Conservation (phyloP, 2,797 vertebrate species). For the Hemibagrus guttatus region DNA sequence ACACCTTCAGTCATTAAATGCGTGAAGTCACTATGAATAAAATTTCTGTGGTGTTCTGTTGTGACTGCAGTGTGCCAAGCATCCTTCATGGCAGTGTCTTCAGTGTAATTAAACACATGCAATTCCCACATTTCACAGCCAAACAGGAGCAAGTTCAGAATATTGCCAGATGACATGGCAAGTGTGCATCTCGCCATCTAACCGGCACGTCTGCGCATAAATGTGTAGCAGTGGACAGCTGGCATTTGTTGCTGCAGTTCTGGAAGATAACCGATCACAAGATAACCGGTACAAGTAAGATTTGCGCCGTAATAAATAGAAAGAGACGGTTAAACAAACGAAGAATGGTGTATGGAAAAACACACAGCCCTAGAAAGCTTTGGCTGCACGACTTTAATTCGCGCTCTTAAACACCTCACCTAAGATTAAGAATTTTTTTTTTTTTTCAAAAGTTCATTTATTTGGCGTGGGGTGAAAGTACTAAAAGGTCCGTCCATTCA, state of each 20-base stretch:
- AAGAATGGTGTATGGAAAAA: not conserved
- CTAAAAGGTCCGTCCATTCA: not conserved
- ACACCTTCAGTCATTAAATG: not conserved
- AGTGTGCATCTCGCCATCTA: not conserved
- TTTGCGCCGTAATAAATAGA: not conserved
- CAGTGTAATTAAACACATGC: not conserved
- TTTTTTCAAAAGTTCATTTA: not conserved
- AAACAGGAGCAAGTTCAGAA: not conserved
- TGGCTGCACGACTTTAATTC: not conserved
- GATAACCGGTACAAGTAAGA: not conserved
- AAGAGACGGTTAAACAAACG: not conserved
- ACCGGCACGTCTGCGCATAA: not conserved
- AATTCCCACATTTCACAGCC: not conserved
- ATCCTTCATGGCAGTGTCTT: not conserved
- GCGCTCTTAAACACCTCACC: not conserved
- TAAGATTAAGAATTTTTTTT: too few species aligned
- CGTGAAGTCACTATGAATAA: not conserved
- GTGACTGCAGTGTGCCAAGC: not conserved
- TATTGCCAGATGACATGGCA: not conserved
- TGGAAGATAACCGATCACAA: not conserved
- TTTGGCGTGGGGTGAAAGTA: not conserved
- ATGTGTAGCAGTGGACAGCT: not conserved
- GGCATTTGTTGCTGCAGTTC: not conserved
- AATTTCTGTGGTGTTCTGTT: not conserved
- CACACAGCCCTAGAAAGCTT: not conserved